Conservation (phyloP, 2,797 vertebrate species). For the Eutrigla gurnardus region DNA sequence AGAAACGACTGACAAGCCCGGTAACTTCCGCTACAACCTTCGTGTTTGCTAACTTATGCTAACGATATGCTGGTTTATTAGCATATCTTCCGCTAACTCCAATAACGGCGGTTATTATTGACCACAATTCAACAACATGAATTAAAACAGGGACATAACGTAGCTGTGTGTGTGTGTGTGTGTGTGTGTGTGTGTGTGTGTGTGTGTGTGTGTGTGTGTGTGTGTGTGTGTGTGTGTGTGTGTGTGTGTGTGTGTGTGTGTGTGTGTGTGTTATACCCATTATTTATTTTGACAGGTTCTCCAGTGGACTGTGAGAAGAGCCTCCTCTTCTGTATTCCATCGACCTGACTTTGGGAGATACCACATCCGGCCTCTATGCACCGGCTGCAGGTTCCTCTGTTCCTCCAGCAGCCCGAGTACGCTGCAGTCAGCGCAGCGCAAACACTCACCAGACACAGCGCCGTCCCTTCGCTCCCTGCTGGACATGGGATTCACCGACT, state of each 20-base stretch:
- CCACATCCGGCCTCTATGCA: background rate
- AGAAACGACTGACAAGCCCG: background rate
- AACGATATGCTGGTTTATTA: background rate
- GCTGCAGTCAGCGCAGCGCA: background rate
- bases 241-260: no score
- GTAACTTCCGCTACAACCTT: constrained; percentile 18
- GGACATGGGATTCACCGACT: constrained; percentile 87
- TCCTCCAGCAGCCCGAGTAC: constrained; percentile 42
- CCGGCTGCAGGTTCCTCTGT: constrained; percentile 34
- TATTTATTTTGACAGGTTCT: constrained; percentile 65
- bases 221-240: background rate
- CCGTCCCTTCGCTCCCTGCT: constrained; percentile 64
- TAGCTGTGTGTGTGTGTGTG: background rate
- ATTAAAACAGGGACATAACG: background rate
- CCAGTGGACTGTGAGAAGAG: constrained; percentile 55
- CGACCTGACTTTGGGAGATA: constrained; percentile 14
- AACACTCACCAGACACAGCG: constrained; percentile 9
- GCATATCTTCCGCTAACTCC: no score
- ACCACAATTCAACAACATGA: background rate
- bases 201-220: no score
- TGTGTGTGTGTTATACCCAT: background rate
- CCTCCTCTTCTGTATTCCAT: constrained; percentile 2
- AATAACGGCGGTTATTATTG: background rate
- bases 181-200: no score
- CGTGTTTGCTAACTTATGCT: constrained; percentile 35